Evolutionary conservation across 2,797 vertebrate genomes (phyloP).

Genomic region (Dendrocincla tyrannina): DNA sequence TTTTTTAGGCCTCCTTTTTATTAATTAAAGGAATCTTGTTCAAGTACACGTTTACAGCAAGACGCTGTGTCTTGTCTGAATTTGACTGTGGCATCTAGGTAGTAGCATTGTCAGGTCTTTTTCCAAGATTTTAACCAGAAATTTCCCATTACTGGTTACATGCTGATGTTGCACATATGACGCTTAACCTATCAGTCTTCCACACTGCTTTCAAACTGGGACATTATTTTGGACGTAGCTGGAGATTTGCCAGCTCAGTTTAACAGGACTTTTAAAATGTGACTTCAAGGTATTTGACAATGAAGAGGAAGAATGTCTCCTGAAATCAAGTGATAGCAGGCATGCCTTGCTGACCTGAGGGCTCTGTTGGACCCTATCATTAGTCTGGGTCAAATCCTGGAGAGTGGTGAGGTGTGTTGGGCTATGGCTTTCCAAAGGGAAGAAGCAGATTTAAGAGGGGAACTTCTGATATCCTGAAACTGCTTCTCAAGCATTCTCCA

Average conservation of each 20-base stretch:
- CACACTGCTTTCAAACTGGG: constrained; percentile 55
- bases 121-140: not conserved
- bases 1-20: not conserved
- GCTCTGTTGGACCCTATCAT: not conserved
- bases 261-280: not conserved
- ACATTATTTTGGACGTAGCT: not conserved
- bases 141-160: not conserved
- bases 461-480: not conserved
- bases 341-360: not conserved
- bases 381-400: not conserved
- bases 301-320: not conserved
- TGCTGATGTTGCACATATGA: not conserved
- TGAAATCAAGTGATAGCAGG: not conserved
- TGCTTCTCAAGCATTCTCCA: not conserved
- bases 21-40: not conserved
- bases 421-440: not conserved
- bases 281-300: not conserved
- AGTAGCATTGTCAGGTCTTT: not conserved
- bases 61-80: not conserved
- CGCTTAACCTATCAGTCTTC: not conserved
- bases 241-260: not conserved
- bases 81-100: not conserved
- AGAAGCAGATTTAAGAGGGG: not conserved
- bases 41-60: not conserved
- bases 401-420: not conserved